Base-by-base conservation (phyloP, 2,113 vertebrate species). In the Xiphias gladius region DNA sequence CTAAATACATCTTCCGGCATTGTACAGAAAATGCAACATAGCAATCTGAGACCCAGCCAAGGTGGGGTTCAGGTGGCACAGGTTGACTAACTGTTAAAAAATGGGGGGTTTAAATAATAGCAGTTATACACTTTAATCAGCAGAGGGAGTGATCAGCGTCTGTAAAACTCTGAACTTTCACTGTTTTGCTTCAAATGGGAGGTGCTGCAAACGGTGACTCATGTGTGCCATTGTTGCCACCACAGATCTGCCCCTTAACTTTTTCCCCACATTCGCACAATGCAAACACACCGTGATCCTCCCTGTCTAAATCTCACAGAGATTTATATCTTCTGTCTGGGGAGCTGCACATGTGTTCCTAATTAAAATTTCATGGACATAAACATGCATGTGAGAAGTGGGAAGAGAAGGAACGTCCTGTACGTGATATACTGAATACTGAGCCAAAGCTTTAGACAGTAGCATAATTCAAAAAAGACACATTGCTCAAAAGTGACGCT, bases 191-290 rank as follows among this genome's bases (percentile, higher is more conserved):
- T 66, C 55, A 64, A 58, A 71, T 0, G 14, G 78, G 61, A 64
- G 17, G 61, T 24, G 17, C 2, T 63, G 67, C 77, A 84, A 75
- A 73, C 70, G 26, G 86, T 93, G 92, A 94, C 79, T 94, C 93
- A 94, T 89, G 74, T 86, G 69, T 89, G 78, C 91, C 88, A 62
- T 73, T 85, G 73, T 80, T 87, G 75, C 79, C 75, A 86, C 67
- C 80, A 71, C 76, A 86, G 55, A 64, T 64, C 71, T 80, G 76
- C 30, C 39, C 74, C 58, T 67, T 61, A 41, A 75, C 61, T 30
- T 86, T 24, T 73, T 73, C 79, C 22, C 55, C 65, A 79, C 68
- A 59, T 70, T 46, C 63, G 58, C 67, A 26, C 67, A 67, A 43
- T 62, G 67, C 61, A 87, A 83, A 89, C 58, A 81, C 50, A 77